Conservation (phyloP, 1,140 invertebrate species). For the Apis dorsata region DNA sequence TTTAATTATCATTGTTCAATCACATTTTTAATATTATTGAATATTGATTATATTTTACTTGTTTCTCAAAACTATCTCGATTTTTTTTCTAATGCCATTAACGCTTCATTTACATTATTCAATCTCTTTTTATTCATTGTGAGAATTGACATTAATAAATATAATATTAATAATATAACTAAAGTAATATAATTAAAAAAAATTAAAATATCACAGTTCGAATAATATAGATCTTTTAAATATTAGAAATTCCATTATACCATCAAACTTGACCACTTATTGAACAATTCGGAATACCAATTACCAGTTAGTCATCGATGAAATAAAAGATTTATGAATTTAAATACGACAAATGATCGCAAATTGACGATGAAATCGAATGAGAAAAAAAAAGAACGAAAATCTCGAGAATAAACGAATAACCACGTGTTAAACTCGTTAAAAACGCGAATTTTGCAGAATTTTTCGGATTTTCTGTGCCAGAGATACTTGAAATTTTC, state of each 20-base stretch:
- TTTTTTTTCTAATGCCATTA: no score
- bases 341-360: conserved; percentile 11
- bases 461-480: not conserved
- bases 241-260: not conserved
- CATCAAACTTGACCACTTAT: not conserved
- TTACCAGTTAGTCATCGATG: not conserved
- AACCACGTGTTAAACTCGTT: not conserved
- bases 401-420: not conserved
- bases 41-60: no score
- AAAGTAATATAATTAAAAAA: no score
- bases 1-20: no score
- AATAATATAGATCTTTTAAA: no score
- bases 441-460: conserved; percentile 1
- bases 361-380: not conserved
- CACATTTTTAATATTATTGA: no score
- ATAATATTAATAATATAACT: no score
- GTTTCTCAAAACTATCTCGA: no score
- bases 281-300: not conserved
- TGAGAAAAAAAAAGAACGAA: not conserved
- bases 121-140: no score
- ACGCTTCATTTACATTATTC: no score
- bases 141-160: no score
- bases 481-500: not conserved
- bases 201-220: no score
- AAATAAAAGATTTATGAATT: conserved; percentile 33